Conservation (phyloP, 2,888 invertebrate species). For the Aporophyla lueneburgensis region DNA sequence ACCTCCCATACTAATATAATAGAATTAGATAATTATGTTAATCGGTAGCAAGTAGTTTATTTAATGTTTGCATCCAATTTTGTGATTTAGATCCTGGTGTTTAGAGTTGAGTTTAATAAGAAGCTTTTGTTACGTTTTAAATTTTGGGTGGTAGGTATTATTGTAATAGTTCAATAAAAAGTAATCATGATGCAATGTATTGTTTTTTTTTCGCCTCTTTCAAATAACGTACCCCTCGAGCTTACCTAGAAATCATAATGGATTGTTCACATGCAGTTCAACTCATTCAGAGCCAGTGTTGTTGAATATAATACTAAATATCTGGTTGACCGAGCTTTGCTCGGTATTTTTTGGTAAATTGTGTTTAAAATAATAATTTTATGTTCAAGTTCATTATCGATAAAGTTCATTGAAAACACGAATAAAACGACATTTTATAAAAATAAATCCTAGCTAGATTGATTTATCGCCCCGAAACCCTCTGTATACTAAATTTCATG, state of each 20-base stretch:
- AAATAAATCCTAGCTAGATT: no score
- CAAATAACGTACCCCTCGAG: background rate
- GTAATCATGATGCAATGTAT: background rate
- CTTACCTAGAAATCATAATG: background rate
- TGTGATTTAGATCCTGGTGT: conserved; percentile 18
- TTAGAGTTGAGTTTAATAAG: conserved; percentile 37
- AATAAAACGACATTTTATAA: no score
- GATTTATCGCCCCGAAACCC: no score
- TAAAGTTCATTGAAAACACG: no score
- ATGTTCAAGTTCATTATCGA: no score
- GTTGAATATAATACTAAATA: no score
- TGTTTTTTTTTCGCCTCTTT: conserved; percentile 18
- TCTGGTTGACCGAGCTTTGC: no score
- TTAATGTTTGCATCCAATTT: conserved; percentile 23
- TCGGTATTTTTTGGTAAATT: no score
- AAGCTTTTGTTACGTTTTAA: conserved; percentile 41
- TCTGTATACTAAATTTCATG: no score
- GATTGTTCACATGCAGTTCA: background rate
- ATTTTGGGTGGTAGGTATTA: conserved; percentile 21
- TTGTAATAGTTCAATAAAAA: conserved; percentile 33
- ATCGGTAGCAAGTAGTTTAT: conserved; percentile 19
- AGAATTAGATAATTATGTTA: conserved; percentile 21
- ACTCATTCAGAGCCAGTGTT: background rate
- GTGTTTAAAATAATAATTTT: no score
- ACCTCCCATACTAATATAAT: conserved; percentile 3